phyloP scores from a whole-genome alignment of 2,797 vertebrate species.

The Syngnathus rostellatus region DNA sequence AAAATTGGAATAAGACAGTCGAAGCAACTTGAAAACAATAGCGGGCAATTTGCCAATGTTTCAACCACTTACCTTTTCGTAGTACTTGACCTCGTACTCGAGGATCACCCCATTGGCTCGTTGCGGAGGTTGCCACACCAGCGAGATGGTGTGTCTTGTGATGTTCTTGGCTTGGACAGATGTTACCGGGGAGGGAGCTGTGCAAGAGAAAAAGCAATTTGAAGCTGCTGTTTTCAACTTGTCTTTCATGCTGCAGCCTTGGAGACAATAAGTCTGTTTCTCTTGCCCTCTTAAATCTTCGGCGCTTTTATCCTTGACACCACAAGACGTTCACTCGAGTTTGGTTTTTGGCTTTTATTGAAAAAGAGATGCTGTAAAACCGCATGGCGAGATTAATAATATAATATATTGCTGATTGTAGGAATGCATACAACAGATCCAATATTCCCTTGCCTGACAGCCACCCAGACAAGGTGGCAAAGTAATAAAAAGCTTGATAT shows the following conservation, averaged over 20 bases:
- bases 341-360: conserved; percentile 36
- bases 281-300: conserved; percentile 36
- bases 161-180: conserved; percentile 93
- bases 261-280: conserved; percentile 39
- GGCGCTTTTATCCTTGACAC: conserved; percentile 23
- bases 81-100: conserved; percentile 98
- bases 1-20: background rate
- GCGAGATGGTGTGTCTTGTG: conserved; percentile 88
- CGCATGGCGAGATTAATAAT: conserved; percentile 21
- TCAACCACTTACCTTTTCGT: conserved; percentile 81
- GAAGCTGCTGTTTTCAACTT: conserved; percentile 10
- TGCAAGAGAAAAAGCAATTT: conserved; percentile 9
- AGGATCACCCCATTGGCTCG: conserved; percentile 92
- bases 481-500: conserved; percentile 36
- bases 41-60: background rate
- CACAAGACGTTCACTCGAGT: conserved; percentile 42
- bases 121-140: conserved; percentile 91
- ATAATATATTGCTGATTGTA: conserved; percentile 18
- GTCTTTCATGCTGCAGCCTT: conserved; percentile 12
- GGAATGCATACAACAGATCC: conserved; percentile 35
- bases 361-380: conserved; percentile 24
- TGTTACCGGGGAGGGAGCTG: conserved; percentile 89
- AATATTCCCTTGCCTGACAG: conserved; percentile 21
- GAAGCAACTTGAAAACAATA: conserved; percentile 6
- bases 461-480: conserved; percentile 18